These are phyloP conservation scores for Mimumesa dahlbomi DNA, from an alignment of 2,888 invertebrate genomes.

Conservation along the genomic window DNA sequence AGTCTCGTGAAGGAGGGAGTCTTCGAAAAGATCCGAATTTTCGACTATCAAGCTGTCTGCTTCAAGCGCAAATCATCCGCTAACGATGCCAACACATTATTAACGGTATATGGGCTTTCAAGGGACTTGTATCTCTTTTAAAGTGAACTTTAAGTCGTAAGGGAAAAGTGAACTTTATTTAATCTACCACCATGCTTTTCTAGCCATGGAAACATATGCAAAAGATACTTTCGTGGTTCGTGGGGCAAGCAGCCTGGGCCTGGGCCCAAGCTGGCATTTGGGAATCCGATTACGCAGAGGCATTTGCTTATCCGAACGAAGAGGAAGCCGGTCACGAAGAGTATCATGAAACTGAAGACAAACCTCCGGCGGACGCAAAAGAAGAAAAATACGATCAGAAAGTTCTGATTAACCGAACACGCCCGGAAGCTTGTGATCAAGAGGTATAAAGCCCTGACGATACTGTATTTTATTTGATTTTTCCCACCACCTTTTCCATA, in stretches of 20 bases:
- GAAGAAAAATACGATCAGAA: slow-evolving; percentile 83
- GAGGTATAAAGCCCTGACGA: slow-evolving; percentile 81
- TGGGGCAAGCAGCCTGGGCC: slow-evolving; percentile 69
- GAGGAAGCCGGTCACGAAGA: slow-evolving; percentile 65
- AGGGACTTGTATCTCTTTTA: no score
- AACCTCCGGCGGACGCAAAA: slow-evolving; percentile 78
- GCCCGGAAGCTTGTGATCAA: slow-evolving; percentile 92
- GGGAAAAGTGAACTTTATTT: slow-evolving; percentile 66
- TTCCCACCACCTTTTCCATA: no score
- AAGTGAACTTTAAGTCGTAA: no score
- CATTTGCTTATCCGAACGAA: slow-evolving; percentile 67
- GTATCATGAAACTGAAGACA: slow-evolving; percentile 65
- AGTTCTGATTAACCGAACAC: slow-evolving; percentile 88
- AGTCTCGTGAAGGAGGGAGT: slow-evolving; percentile 88
- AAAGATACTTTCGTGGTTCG: slow-evolving; percentile 70
- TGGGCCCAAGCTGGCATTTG: slow-evolving; percentile 73
- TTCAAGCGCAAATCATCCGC: slow-evolving; percentile 86
- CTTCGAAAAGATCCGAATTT: slow-evolving; percentile 87
- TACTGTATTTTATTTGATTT: neutral
- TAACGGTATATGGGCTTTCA: no score
- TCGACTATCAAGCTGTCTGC: slow-evolving; percentile 95
- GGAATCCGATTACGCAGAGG: slow-evolving; percentile 69
- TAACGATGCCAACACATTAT: slow-evolving; percentile 83
- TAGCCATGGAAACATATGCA: slow-evolving; percentile 73
- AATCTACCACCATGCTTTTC: neutral